Evolutionary conservation across 1,140 invertebrate species (phyloP).

Genomic region (Chironomus tepperi): DNA sequence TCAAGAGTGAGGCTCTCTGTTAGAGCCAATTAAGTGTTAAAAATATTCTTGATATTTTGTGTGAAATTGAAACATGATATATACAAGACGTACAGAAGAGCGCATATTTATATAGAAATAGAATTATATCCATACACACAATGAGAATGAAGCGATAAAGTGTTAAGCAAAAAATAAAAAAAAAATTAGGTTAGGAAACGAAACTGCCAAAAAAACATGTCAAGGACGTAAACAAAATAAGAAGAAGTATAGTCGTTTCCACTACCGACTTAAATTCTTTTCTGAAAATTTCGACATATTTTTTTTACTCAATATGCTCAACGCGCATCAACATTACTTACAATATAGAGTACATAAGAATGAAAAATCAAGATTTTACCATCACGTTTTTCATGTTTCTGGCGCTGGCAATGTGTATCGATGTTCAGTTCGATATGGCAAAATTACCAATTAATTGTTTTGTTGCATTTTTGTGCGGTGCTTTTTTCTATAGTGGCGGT

Average conservation of each 20-base stretch:
- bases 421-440: neutral
- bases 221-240: neutral
- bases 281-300: too few relatives aligned
- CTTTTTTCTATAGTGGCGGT: neutral
- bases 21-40: slow-evolving; percentile 13
- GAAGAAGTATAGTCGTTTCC: neutral
- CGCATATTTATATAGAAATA: neutral
- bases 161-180: neutral
- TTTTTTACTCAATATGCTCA: neutral
- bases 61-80: neutral
- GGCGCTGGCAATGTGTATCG: neutral
- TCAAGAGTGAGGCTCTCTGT: neutral
- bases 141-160: neutral
- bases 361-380: neutral
- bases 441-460: slow-evolving; percentile 15
- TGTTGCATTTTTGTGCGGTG: neutral
- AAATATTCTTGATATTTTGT: neutral
- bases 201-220: slow-evolving; percentile 1
- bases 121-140: neutral
- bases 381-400: slow-evolving; percentile 1
- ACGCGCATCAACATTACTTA: neutral
- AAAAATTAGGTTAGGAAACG: neutral
- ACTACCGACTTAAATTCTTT: too few relatives aligned
- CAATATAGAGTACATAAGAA: neutral
- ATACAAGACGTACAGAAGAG: neutral